Evolutionary conservation across 2,888 invertebrate genomes (phyloP).

Genomic region (Amiota communis): DNA sequence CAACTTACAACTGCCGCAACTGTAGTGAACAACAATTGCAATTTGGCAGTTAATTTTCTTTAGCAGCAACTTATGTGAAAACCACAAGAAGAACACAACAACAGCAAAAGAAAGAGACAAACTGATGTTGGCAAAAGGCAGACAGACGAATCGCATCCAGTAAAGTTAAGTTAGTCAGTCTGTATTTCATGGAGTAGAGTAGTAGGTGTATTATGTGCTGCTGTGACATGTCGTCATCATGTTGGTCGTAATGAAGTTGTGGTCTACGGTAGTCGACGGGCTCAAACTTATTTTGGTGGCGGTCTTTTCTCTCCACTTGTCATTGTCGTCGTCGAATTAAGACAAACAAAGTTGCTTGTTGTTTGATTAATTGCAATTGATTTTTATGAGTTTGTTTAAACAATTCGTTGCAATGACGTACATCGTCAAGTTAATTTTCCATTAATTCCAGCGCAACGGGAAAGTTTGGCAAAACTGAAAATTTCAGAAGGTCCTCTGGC

Average conservation of each 20-base stretch:
- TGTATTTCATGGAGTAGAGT: background rate
- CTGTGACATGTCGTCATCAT: background rate
- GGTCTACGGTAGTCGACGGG: background rate
- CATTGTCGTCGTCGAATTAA: background rate
- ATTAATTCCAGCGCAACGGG: background rate
- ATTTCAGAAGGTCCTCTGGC: too few relatives aligned
- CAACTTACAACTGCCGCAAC: background rate
- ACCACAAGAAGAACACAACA: constrained; percentile 8
- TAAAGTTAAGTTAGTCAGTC: background rate
- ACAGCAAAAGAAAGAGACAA: constrained; percentile 15
- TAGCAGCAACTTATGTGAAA: constrained; percentile 26
- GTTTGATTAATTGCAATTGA: constrained; percentile 34
- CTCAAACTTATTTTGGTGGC: background rate
- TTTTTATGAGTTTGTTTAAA: constrained; percentile 30
- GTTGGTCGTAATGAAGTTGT: constrained; percentile 8
- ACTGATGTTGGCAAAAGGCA: too few relatives aligned
- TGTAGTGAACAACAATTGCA: constrained; percentile 23
- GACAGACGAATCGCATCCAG: background rate
- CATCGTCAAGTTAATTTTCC: constrained; percentile 5
- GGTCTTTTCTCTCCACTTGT: background rate
- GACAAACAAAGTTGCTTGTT: constrained; percentile 7
- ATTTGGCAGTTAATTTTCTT: constrained; percentile 30
- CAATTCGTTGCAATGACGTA: constrained; percentile 15
- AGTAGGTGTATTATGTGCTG: background rate
- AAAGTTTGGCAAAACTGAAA: background rate